Evolutionary conservation across 2,888 invertebrate species (phyloP).

Genomic region (Leucozona laternaria): DNA sequence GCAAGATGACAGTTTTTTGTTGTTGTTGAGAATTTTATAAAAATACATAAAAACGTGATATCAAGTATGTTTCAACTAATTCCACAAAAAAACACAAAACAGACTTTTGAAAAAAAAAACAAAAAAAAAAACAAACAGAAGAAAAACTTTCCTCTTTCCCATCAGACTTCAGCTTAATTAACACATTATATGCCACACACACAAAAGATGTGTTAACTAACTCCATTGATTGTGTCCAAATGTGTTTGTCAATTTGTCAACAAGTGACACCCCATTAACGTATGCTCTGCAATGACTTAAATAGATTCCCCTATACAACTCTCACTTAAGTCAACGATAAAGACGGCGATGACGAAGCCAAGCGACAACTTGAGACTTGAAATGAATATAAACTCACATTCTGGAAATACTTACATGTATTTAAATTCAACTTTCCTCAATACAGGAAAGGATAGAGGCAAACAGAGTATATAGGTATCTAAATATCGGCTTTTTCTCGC

Average conservation of each 20-base stretch:
- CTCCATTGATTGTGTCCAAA: slow-evolving; percentile 43
- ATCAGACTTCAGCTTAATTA: slow-evolving; percentile 50
- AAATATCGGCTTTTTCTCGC: slow-evolving; percentile 58
- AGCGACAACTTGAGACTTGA: not conserved
- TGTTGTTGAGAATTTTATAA: not conserved
- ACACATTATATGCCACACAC: slow-evolving; percentile 33
- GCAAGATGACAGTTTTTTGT: slow-evolving; percentile 1
- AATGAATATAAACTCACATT: slow-evolving; percentile 34
- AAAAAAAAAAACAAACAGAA: slow-evolving; percentile 42
- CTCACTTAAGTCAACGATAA: not conserved
- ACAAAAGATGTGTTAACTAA: slow-evolving; percentile 54
- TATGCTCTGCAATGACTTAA: slow-evolving; percentile 35
- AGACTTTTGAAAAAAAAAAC: not conserved
- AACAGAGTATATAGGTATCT: not conserved
- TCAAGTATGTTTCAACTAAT: not conserved
- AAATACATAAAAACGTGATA: slow-evolving; percentile 1
- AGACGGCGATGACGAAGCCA: not conserved
- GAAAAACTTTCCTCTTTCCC: slow-evolving; percentile 15
- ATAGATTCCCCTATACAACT: slow-evolving; percentile 8
- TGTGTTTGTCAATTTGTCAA: slow-evolving; percentile 45
- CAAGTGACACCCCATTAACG: slow-evolving; percentile 61
- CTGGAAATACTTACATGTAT: no score
- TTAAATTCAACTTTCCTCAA: slow-evolving; percentile 55
- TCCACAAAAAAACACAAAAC: not conserved
- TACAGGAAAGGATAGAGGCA: not conserved